These are phyloP conservation scores for Decapterus maruadsi DNA, from an alignment of 2,797 vertebrate genomes.

Conservation along the genomic window DNA sequence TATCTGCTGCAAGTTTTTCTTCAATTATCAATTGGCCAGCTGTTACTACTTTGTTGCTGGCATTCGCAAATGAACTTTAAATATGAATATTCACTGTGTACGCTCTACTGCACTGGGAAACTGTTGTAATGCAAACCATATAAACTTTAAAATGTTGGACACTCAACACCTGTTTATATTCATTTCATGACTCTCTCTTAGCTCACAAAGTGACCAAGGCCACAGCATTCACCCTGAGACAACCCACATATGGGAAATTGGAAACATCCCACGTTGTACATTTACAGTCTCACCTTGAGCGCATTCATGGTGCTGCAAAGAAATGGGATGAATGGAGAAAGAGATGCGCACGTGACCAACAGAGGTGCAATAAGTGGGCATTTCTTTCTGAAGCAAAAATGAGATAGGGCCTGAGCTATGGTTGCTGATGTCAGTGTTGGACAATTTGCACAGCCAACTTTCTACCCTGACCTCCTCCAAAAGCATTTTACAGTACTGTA, in stretches of 20 bases:
- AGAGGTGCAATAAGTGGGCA: neutral
- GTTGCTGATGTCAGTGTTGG: neutral
- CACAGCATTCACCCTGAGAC: neutral
- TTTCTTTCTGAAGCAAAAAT: neutral
- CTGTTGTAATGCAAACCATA: neutral
- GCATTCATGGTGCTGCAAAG: neutral
- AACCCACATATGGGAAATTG: neutral
- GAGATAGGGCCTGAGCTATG: neutral
- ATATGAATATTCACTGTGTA: neutral
- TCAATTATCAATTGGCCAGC: conserved; percentile 4
- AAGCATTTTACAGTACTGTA: neutral
- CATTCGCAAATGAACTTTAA: conserved; percentile 9
- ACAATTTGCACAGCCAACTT: no score
- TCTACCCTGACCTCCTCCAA: neutral
- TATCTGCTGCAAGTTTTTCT: conserved; percentile 9
- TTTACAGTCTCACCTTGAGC: neutral
- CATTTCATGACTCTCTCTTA: neutral
- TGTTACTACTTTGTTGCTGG: neutral
- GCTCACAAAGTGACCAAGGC: neutral
- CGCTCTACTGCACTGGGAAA: neutral
- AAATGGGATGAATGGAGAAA: neutral
- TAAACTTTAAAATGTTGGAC: conserved; percentile 2
- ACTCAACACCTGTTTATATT: conserved; percentile 1
- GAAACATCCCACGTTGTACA: neutral
- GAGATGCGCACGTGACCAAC: neutral